Evolutionary conservation across 2,888 invertebrate genomes (phyloP).

Genomic region (Sicus ferrugineus): DNA sequence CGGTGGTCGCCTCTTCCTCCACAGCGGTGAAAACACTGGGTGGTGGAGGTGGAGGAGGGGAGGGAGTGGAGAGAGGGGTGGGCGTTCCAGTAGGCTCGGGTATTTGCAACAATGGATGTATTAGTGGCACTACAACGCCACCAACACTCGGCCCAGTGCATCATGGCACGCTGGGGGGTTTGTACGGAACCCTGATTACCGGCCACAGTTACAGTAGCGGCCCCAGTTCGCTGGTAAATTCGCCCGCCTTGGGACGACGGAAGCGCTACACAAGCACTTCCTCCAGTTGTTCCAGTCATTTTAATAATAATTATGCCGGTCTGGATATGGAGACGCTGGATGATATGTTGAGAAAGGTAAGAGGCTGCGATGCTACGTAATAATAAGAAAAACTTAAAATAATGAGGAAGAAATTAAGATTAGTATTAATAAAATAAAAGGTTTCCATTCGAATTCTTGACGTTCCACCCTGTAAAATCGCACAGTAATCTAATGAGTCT

Average conservation of each 20-base stretch:
- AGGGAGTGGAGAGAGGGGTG: neutral
- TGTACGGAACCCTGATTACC: conserved; percentile 52
- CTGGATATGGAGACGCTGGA: conserved; percentile 79
- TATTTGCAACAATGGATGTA: conserved; percentile 38
- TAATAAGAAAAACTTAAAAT: neutral
- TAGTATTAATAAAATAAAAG: too few species aligned
- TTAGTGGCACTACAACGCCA: conserved; percentile 46
- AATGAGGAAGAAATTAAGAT: neutral
- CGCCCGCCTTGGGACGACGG: conserved; percentile 70
- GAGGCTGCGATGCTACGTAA: conserved; percentile 33
- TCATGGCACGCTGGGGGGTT: conserved; percentile 56
- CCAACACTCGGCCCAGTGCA: conserved; percentile 46
- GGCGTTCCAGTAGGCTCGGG: neutral
- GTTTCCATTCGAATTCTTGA: too few species aligned
- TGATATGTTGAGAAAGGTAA: conserved; percentile 82
- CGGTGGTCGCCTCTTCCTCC: neutral
- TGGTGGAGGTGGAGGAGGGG: conserved; percentile 5
- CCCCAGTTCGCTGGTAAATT: conserved; percentile 61
- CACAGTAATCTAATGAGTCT: too few species aligned
- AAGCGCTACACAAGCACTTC: conserved; percentile 70
- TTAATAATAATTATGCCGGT: conserved; percentile 70
- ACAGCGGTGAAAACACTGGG: neutral
- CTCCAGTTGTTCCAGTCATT: conserved; percentile 70
- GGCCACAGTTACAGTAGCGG: conserved; percentile 50
- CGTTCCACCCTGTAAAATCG: too few species aligned